Evolutionary conservation across 2,797 vertebrate genomes (phyloP).

Genomic region (Falco peregrinus): DNA sequence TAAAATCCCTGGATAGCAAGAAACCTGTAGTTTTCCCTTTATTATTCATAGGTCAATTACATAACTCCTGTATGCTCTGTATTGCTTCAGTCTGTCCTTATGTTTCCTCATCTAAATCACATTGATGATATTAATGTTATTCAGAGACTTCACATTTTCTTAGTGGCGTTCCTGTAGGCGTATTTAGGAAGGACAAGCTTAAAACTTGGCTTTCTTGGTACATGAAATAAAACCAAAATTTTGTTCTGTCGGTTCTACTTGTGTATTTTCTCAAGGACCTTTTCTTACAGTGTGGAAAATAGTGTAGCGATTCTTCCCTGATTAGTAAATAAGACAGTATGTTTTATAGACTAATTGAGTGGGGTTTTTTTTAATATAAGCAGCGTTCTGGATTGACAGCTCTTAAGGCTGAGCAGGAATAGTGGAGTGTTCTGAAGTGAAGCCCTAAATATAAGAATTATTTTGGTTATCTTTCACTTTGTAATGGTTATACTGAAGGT

Average conservation of each 20-base stretch:
- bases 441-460: background rate
- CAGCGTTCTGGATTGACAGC: background rate
- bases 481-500: background rate
- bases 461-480: background rate
- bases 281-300: background rate
- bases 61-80: background rate
- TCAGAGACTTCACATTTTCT: background rate
- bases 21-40: background rate
- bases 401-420: background rate
- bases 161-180: background rate
- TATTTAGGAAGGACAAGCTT: background rate
- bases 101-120: background rate
- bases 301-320: background rate
- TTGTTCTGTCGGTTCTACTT: background rate
- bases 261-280: background rate
- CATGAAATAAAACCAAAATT: background rate
- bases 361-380: background rate
- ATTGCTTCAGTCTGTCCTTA: background rate
- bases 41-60: background rate
- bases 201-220: background rate
- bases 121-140: background rate
- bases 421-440: background rate
- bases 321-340: background rate
- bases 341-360: background rate
- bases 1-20: background rate